phyloP scores from a whole-genome alignment of 2,797 vertebrate genomes.

The Pempheris klunzingeri region DNA sequence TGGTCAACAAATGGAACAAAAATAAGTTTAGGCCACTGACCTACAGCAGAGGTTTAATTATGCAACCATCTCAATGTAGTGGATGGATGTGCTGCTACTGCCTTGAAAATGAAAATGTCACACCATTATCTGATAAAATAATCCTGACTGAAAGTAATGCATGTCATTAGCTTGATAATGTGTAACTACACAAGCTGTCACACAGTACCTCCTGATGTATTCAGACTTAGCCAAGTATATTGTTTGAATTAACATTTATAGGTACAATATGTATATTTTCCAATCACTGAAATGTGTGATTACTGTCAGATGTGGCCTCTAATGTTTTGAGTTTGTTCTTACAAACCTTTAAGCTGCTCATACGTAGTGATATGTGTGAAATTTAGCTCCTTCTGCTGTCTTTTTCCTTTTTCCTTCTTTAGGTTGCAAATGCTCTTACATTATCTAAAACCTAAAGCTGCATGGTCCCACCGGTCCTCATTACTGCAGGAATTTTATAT shows the following conservation, averaged over 20 bases:
- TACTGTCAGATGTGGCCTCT: not conserved
- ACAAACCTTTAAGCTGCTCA: constrained; percentile 1
- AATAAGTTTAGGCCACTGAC: not conserved
- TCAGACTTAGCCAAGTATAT: not conserved
- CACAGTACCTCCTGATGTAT: not conserved
- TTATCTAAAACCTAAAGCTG: constrained; percentile 28
- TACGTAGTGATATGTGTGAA: not conserved
- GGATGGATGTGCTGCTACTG: not conserved
- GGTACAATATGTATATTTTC: constrained; percentile 3
- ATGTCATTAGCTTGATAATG: constrained; percentile 5
- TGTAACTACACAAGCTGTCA: not conserved
- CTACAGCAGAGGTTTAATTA: not conserved
- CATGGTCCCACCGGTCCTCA: constrained; percentile 32
- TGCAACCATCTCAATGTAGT: not conserved
- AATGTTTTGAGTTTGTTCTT: not conserved
- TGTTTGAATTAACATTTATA: constrained; percentile 22
- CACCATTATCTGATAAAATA: constrained; percentile 12
- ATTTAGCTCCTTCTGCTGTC: not conserved
- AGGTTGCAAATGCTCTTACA: constrained; percentile 7
- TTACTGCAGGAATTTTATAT: constrained; percentile 42
- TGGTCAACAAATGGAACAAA: not conserved
- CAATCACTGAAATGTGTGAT: constrained; percentile 5
- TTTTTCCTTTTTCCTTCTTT: not conserved
- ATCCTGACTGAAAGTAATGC: constrained; percentile 2
- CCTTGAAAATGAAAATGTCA: not conserved